Percentiles rank a stretch among this genome's conserved stretches.
phyloP scores from a whole-genome alignment of 2,113 vertebrate genomes.

The Rhinichthys klamathensis region DNA sequence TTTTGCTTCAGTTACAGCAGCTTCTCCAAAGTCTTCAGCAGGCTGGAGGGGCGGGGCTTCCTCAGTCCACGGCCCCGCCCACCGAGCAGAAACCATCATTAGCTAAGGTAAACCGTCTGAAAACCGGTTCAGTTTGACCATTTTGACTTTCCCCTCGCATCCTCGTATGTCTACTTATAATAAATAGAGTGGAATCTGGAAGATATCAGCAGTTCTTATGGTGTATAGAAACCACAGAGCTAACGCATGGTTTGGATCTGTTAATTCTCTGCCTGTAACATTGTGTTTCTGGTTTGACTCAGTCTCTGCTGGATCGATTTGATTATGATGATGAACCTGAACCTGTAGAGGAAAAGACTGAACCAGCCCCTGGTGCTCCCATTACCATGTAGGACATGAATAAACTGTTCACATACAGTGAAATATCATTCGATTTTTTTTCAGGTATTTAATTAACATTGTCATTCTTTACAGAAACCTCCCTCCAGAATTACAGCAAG shows the following conservation, averaged over 20 bases:
- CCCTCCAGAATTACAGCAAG: slow-evolving; percentile 70
- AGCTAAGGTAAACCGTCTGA: not conserved
- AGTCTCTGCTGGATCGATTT: slow-evolving; percentile 94
- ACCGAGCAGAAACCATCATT: slow-evolving; percentile 35
- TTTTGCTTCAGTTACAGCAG: slow-evolving; percentile 84
- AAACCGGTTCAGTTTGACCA: not conserved
- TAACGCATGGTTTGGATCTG: not conserved
- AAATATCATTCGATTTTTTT: not conserved
- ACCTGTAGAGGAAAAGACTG: slow-evolving; percentile 78
- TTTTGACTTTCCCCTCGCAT: not conserved
- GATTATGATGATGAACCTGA: slow-evolving; percentile 97
- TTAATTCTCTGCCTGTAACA: not conserved
- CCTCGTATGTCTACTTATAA: not conserved
- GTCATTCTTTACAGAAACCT: slow-evolving; percentile 35
- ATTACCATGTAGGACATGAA: slow-evolving; percentile 35
- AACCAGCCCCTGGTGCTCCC: slow-evolving; percentile 67
- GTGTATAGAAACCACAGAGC: not conserved
- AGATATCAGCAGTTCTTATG: not conserved
- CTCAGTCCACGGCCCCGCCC: slow-evolving; percentile 54
- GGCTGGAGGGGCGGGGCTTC: slow-evolving; percentile 79
- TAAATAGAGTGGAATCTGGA: not conserved
- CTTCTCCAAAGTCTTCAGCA: slow-evolving; percentile 95
- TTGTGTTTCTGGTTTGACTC: not conserved
- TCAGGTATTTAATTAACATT: not conserved
- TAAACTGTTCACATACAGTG: not conserved